These are phyloP conservation scores for Egretta garzetta DNA, from an alignment of 2,113 vertebrate genomes.

Conservation along the genomic window DNA sequence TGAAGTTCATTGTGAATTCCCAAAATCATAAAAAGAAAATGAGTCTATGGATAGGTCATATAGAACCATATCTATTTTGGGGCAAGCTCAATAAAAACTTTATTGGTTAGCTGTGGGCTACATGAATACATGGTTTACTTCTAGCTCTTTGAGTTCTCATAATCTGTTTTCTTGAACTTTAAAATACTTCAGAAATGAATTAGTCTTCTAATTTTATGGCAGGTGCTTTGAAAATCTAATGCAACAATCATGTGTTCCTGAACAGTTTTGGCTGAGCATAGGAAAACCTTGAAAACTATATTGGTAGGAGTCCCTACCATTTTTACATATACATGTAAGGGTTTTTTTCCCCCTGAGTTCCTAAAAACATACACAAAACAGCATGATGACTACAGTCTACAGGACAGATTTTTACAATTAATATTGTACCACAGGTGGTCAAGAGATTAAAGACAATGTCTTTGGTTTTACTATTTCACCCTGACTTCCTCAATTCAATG, in stretches of 20 bases:
- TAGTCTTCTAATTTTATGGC: background rate
- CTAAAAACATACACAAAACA: background rate
- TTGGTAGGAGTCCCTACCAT: accelerated
- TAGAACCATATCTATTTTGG: background rate
- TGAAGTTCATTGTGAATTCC: background rate
- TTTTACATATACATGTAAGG: background rate
- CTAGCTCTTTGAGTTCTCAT: background rate
- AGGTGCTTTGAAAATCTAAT: background rate
- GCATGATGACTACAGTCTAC: background rate
- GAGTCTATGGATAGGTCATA: background rate
- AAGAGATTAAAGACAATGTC: background rate
- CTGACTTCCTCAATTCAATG: background rate
- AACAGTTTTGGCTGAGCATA: background rate
- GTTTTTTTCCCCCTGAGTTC: background rate
- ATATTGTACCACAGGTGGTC: background rate
- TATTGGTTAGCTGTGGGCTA: background rate
- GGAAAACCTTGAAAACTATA: background rate
- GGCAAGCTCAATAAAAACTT: background rate
- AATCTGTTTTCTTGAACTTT: background rate
- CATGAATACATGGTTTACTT: background rate
- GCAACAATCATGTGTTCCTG: background rate
- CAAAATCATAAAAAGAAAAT: background rate
- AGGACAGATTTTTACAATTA: background rate
- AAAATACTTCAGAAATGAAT: background rate
- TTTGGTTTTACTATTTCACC: background rate